Conservation (phyloP, 2,888 invertebrate genomes). For the Cybosia mesomella region DNA sequence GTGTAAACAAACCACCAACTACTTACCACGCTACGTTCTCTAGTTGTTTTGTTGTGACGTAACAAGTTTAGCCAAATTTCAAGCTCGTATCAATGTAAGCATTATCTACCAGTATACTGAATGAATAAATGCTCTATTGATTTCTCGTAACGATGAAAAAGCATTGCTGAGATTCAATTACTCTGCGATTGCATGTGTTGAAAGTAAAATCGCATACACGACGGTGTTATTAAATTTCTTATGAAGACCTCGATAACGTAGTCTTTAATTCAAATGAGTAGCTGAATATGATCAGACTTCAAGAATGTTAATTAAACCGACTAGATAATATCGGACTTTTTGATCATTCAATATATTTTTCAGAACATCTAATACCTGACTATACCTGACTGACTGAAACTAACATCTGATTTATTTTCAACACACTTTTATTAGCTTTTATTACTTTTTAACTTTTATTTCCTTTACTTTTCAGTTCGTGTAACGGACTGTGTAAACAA, state of each 20-base stretch:
- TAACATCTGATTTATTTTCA: background rate
- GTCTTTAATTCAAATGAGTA: background rate
- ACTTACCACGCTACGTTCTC: constrained; percentile 28
- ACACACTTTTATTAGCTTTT: too few relatives aligned
- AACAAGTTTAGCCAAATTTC: constrained; percentile 46
- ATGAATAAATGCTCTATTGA: constrained; percentile 57
- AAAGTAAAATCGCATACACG: constrained; percentile 53
- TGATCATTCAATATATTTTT: background rate
- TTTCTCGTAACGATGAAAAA: constrained; percentile 46
- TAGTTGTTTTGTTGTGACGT: constrained; percentile 36
- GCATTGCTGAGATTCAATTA: constrained; percentile 50
- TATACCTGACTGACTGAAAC: too few relatives aligned
- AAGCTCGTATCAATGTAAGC: constrained; percentile 52
- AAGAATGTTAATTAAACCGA: background rate
- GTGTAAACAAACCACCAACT: constrained; percentile 24
- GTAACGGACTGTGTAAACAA: too few relatives aligned
- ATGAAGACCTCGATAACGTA: constrained; percentile 20
- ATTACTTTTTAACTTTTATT: too few relatives aligned
- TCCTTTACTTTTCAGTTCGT: too few relatives aligned
- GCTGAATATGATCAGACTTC: background rate
- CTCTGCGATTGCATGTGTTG: constrained; percentile 49
- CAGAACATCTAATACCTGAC: too few relatives aligned
- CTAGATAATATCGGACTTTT: background rate
- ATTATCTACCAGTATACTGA: constrained; percentile 37
- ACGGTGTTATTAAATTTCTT: constrained; percentile 42